Percentiles rank a stretch among this genome's conserved stretches.
phyloP scores from a whole-genome alignment of 2,113 vertebrate genomes.

The Nothobranchius furzeri region DNA sequence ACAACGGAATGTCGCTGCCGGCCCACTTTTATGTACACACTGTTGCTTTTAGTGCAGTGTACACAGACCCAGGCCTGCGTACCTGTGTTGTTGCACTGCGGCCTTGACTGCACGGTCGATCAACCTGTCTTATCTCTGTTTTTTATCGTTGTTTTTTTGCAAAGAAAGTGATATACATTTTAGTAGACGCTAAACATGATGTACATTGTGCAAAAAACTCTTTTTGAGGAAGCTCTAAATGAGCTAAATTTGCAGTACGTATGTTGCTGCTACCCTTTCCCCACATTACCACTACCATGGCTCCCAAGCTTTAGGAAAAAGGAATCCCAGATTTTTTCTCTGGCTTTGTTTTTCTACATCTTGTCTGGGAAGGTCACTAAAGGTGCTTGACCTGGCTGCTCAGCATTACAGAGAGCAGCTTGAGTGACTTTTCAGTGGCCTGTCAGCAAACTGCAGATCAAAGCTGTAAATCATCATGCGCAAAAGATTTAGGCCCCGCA shows the following conservation, averaged over 20 bases:
- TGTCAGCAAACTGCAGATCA: conserved; percentile 41
- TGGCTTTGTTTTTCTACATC: not conserved
- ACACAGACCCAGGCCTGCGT: conserved; percentile 43
- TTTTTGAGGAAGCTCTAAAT: conserved; percentile 4
- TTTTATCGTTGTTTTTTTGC: conserved; percentile 1
- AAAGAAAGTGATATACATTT: not conserved
- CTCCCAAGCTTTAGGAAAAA: conserved; percentile 21
- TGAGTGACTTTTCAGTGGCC: conserved; percentile 46
- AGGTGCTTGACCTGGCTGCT: conserved; percentile 72
- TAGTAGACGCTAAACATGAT: not conserved
- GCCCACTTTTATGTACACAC: conserved; percentile 41
- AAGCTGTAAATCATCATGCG: conserved; percentile 35
- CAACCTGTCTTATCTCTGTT: conserved; percentile 61
- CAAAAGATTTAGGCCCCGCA: not conserved
- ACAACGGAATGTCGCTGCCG: conserved; percentile 33
- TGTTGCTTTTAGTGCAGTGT: conserved; percentile 49
- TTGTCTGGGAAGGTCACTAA: conserved; percentile 58
- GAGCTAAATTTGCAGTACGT: conserved; percentile 6
- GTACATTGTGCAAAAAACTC: not conserved
- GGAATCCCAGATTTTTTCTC: conserved; percentile 36
- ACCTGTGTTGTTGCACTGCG: conserved; percentile 44
- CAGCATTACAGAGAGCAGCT: conserved; percentile 35
- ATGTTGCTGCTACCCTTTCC: conserved; percentile 4
- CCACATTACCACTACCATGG: conserved; percentile 27
- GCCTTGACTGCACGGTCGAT: conserved; percentile 71